Base-by-base conservation (phyloP, 2,797 vertebrate species). In the Chiloscyllium punctatum region DNA sequence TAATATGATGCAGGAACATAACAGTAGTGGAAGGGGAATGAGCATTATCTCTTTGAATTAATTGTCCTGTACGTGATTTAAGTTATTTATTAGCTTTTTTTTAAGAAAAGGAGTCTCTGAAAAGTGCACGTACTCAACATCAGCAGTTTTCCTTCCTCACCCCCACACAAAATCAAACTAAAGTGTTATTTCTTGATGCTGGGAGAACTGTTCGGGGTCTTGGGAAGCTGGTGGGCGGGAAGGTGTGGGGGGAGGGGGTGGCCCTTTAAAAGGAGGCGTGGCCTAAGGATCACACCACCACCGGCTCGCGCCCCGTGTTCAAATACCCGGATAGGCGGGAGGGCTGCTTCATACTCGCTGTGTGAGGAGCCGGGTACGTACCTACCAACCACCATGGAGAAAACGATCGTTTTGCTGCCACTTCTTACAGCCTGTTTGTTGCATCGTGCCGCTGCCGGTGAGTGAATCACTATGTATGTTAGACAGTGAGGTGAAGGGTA, bases 301-400 rank as follows among this genome's bases (percentile, higher is more conserved):
- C 69, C 69, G 11, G 88, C 37, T 27, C 16, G 68, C 68, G 27
- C 68, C n/a, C 57, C 6, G n/a, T 18, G 37, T 25, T 92, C 18
- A 92, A 92, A 92, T 92, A 92, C 90, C 66, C 62, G 90, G 90
- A 92, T 92, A 37, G 90, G 90, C 90, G 90, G 90, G 90, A 84
- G 82, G 77, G 21, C 2, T 8, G 42, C 82, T 23, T 18, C 82
- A 84, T 42, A 84, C 2, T 84, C 21, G 21, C 37, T 11, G 42
- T 42, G 79, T 6, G 37, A 84, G 82, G 21, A 69, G 9, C 66
- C n/a, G 62, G 62, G 90, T 18, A 9, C n/a, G 4, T n/a, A 91
- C 27, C 15, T 4, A 13, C 6, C 2, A 25, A 16, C 21, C 18
- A 25, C 4, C 48, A 95, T 95, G 94, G 42, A 2, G 15, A 95